Percentiles rank a stretch among this genome's conserved stretches.
phyloP scores from a whole-genome alignment of 2,113 vertebrate genomes.

The Isurus oxyrinchus region DNA sequence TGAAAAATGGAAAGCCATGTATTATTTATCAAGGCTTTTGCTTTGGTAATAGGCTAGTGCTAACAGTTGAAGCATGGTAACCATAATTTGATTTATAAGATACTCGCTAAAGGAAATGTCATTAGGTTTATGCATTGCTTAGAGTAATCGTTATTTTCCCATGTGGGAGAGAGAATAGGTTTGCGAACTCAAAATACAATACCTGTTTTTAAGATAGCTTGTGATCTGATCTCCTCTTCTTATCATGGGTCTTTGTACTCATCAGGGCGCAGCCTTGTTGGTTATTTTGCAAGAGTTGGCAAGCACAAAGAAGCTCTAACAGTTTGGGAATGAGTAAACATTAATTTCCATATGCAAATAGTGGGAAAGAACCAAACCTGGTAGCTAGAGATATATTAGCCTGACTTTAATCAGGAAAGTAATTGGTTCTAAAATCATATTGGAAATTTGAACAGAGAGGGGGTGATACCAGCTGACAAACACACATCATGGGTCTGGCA shows the following conservation, averaged over 20 bases:
- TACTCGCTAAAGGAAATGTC: neutral
- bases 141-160: neutral
- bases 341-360: neutral
- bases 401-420: neutral
- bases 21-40: constrained; percentile 31
- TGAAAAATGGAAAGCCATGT: constrained; percentile 9
- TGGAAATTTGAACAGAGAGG: neutral
- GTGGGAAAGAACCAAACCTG: neutral
- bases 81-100: constrained; percentile 6
- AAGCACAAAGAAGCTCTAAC: neutral
- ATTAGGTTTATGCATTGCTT: neutral
- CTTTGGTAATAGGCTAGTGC: neutral
- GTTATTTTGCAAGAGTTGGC: neutral
- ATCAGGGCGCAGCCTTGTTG: neutral
- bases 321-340: neutral
- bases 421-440: neutral
- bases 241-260: neutral
- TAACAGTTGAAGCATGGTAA: neutral
- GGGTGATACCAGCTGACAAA: neutral
- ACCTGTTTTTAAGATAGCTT: neutral
- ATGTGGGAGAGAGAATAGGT: neutral
- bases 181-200: neutral
- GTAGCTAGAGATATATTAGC: neutral
- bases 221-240: no score
- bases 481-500: neutral